Base-by-base conservation (phyloP, 2,113 vertebrate species). In the Poeciliopsis retropinna region DNA sequence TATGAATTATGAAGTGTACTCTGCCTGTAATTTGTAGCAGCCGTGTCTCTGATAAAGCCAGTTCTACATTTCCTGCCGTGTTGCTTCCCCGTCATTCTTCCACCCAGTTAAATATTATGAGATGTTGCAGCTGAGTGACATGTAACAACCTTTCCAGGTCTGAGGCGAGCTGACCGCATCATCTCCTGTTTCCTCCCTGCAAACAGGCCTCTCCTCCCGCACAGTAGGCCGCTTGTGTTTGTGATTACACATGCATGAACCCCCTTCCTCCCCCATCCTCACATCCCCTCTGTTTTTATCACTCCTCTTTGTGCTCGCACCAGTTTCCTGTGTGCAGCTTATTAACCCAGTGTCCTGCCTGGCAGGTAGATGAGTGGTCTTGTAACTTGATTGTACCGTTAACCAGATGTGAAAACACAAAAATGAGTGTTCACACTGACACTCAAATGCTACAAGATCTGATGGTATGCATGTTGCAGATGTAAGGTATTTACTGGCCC, bases 141-240 rank as follows among this genome's bases (percentile, higher is more conserved):
- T 64, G 66, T 83, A 85, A 61, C 79, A 81, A 88, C 85, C 83
- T 87, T 81, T 89, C 64, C 87, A 85, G 90, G 87, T 92, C 66
- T 76, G 87, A 79, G 81, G 78, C 76, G 60, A 80, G 81, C 64
- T 39, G 57, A 67, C 81, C 74, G 39, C 79, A 76, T 22, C 78
- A 17, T 67, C 75, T 89, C 82, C 82, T 77, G 87, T 64, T 86
- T 70, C 87, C 54, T 60, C 72, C 61, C 37, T 83, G 80, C 79
- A 85, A 86, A 82, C 84, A 85, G 72, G 57, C 74, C 67, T 68
- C 75, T 71, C 76, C 81, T 85, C 79, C 79, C 76, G 70, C 78
- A 92, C 87, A 90, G 87, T 92, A 90, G 89, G 80, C 79, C 2
- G 78, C 73, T 73, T 75, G 72, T 81, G 69, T 65, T 79, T 60